Conservation (phyloP, 2,113 vertebrate genomes). For the Mungos mungo region DNA sequence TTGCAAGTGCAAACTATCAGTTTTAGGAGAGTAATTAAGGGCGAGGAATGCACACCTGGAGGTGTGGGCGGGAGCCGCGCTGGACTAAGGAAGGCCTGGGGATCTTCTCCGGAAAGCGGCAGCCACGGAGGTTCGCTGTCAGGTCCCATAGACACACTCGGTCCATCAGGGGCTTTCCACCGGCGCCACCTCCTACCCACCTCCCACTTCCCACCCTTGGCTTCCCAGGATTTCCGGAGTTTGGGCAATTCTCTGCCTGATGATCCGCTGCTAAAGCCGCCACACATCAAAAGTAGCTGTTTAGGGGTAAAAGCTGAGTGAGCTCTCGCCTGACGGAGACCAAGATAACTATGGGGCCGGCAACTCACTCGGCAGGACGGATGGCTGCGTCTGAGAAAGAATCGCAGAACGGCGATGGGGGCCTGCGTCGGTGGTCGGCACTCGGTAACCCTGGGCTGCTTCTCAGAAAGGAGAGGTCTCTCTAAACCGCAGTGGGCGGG, state of each 20-base stretch:
- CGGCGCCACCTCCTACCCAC: neutral
- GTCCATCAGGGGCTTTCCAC: neutral
- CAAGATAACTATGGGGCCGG: fast-evolving
- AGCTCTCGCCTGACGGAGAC: neutral
- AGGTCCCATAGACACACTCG: neutral
- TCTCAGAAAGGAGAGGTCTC: neutral
- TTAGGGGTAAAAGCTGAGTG: neutral
- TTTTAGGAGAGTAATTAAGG: conserved; percentile 44
- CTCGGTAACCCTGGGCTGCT: neutral
- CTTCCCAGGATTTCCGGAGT: conserved; percentile 6
- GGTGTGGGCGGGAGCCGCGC: conserved; percentile 28
- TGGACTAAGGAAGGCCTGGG: neutral
- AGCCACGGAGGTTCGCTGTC: neutral
- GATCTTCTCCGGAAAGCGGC: neutral
- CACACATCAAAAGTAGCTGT: neutral
- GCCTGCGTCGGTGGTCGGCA: neutral
- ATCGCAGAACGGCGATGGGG: neutral
- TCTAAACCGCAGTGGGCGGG: neutral
- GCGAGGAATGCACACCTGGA: conserved; percentile 69
- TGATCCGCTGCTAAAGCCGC: neutral
- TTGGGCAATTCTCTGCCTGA: neutral
- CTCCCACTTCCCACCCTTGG: neutral
- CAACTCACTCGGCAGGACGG: neutral
- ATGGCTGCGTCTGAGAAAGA: neutral
- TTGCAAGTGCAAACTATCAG: conserved; percentile 30